phyloP scores from a whole-genome alignment of 2,113 vertebrate genomes.

The Percopsis transmontana region DNA sequence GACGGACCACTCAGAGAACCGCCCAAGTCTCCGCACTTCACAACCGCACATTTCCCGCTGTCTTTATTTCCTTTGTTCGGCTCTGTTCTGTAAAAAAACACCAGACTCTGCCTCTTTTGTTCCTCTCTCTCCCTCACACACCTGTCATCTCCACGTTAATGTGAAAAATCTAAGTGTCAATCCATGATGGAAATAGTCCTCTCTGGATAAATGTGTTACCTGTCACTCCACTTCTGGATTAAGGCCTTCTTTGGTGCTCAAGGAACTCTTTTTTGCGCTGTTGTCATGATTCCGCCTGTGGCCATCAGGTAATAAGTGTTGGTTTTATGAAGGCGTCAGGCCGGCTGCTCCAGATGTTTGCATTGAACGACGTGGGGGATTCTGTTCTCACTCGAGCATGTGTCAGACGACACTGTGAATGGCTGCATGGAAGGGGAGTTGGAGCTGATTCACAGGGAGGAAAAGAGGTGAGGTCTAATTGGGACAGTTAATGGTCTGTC shows the following conservation, averaged over 20 bases:
- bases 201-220: constrained; percentile 62
- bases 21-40: constrained; percentile 54
- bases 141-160: constrained; percentile 60
- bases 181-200: constrained; percentile 39
- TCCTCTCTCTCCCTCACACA: constrained; percentile 31
- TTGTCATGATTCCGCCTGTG: constrained; percentile 64
- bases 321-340: constrained; percentile 36
- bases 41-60: constrained; percentile 58
- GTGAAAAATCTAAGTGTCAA: constrained; percentile 31
- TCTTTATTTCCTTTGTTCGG: constrained; percentile 66
- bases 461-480: constrained; percentile 63
- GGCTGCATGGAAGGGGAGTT: constrained; percentile 48
- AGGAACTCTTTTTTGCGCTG: constrained; percentile 50
- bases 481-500: constrained; percentile 60
- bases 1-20: constrained; percentile 42
- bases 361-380: constrained; percentile 48
- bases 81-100: constrained; percentile 23
- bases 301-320: constrained; percentile 69
- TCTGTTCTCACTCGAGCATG: constrained; percentile 44
- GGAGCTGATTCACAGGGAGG: constrained; percentile 51
- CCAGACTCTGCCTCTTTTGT: constrained; percentile 13
- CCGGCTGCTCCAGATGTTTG: constrained; percentile 67
- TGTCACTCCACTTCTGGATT: constrained; percentile 71
- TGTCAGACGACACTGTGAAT: constrained; percentile 47
- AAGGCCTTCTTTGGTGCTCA: constrained; percentile 60